Conservation (phyloP, 2,797 vertebrate species). For the Clamator glandarius region DNA sequence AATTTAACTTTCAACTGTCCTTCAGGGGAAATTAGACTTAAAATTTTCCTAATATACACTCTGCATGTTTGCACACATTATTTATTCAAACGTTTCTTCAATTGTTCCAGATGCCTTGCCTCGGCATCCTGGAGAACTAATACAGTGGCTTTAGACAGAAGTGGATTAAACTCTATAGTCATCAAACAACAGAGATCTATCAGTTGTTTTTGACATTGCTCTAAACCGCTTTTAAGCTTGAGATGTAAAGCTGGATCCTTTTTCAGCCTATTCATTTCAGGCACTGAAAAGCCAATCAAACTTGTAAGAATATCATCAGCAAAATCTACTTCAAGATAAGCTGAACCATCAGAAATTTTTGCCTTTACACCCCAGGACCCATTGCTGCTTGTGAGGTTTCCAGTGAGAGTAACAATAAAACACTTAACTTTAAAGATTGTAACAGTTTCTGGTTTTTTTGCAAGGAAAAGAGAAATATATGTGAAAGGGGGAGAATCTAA, state of each 20-base stretch:
- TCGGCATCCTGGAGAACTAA: constrained; percentile 79
- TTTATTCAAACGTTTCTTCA: constrained; percentile 79
- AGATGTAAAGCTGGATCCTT: constrained; percentile 81
- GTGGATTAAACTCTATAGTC: constrained; percentile 83
- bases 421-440: constrained; percentile 85
- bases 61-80: background rate
- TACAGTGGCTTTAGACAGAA: constrained; percentile 79
- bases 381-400: constrained; percentile 84
- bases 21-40: background rate
- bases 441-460: constrained; percentile 54
- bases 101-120: constrained; percentile 75
- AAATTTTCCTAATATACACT: background rate
- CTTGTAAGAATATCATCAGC: constrained; percentile 85
- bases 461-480: constrained; percentile 86
- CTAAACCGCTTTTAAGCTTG: constrained; percentile 85
- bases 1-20: constrained; percentile 1
- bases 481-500: constrained; percentile 85
- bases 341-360: constrained; percentile 92
- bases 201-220: constrained; percentile 88
- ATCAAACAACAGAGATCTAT: constrained; percentile 96
- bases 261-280: constrained; percentile 85
- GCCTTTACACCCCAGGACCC: constrained; percentile 86
- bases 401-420: constrained; percentile 94
- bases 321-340: constrained; percentile 91
- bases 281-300: constrained; percentile 91